Conservation (phyloP, 2,113 vertebrate genomes). For the Terrapene triunguis region DNA sequence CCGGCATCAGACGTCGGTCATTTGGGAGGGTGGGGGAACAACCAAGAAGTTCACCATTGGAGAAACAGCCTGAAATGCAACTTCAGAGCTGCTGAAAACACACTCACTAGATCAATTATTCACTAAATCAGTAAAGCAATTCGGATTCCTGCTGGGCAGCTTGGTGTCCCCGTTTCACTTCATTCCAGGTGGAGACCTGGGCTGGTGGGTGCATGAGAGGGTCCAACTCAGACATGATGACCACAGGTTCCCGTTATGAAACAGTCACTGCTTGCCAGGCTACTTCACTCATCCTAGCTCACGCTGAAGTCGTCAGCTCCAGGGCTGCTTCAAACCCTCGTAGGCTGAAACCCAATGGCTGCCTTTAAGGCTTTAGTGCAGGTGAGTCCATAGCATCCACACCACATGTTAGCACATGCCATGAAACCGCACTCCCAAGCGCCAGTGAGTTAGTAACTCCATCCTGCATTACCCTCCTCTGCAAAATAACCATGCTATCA, state of each 20-base stretch:
- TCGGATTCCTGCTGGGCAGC: no score
- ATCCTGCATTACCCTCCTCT: neutral
- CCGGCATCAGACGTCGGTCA: accelerated
- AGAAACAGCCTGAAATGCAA: neutral
- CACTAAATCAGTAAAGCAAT: neutral
- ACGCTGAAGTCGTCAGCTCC: neutral
- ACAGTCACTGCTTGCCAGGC: neutral
- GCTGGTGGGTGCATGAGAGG: neutral
- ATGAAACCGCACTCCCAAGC: neutral
- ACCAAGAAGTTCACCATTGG: neutral
- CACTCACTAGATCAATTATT: neutral
- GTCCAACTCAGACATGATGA: neutral
- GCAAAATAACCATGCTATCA: neutral
- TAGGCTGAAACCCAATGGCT: accelerated
- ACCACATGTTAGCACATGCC: accelerated
- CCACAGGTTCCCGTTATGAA: neutral
- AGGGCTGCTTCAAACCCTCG: neutral
- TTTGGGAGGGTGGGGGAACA: neutral
- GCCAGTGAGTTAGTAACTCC: neutral
- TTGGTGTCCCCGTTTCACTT: neutral
- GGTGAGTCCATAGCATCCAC: neutral
- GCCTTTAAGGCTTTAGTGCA: neutral
- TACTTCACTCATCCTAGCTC: neutral
- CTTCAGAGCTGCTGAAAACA: neutral
- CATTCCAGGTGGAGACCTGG: neutral